Evolutionary conservation across 2,888 invertebrate genomes (phyloP).

Genomic region (Dryocosmus kuriphilus): DNA sequence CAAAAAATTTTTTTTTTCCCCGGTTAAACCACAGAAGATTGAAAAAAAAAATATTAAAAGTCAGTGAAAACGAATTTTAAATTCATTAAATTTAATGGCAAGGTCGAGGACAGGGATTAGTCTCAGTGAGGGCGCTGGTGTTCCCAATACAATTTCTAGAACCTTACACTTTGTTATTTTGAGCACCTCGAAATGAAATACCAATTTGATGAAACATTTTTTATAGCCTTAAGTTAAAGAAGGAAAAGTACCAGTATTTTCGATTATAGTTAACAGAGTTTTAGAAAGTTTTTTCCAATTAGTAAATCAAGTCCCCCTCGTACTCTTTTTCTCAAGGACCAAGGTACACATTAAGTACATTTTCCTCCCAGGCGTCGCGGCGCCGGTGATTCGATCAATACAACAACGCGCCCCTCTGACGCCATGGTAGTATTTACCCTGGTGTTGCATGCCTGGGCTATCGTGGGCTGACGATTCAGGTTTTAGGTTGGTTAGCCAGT

Average conservation of each 20-base stretch:
- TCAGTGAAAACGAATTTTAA: too few relatives aligned
- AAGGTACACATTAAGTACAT: not conserved
- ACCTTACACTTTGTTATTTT: too few relatives aligned
- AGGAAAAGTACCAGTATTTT: not conserved
- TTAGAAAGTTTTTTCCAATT: not conserved
- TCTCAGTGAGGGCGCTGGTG: too few relatives aligned
- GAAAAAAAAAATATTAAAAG: not conserved
- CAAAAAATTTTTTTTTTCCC: not conserved
- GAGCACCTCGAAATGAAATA: too few relatives aligned
- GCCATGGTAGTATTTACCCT: constrained; percentile 47
- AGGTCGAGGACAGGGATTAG: not conserved
- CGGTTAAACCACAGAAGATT: not conserved
- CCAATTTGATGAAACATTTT: too few relatives aligned
- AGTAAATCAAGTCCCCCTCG: not conserved
- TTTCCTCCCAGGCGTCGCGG: constrained; percentile 25
- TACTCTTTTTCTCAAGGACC: not conserved
- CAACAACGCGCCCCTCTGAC: constrained; percentile 55
- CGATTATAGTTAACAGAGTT: not conserved
- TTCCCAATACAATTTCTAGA: too few relatives aligned
- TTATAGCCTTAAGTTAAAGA: too few relatives aligned
- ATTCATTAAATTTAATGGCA: not conserved
- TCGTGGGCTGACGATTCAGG: constrained; percentile 3
- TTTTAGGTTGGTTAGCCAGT: not conserved
- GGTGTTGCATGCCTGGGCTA: constrained; percentile 11
- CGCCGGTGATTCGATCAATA: constrained; percentile 61